phyloP scores from a whole-genome alignment of 2,888 invertebrate genomes.

The Agonopterix heracliana region DNA sequence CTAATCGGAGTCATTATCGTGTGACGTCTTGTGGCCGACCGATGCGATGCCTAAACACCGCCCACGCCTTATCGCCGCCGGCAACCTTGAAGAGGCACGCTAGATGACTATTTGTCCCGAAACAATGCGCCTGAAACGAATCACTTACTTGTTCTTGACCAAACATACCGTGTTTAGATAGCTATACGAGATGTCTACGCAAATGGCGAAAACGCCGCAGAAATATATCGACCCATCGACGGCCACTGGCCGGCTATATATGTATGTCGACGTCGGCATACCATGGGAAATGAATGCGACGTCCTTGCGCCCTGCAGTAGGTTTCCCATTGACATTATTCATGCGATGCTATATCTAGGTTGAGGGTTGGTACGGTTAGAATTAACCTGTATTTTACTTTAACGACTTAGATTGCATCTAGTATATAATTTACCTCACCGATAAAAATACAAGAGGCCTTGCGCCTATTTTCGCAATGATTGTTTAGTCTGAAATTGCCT shows the following conservation, averaged over 20 bases:
- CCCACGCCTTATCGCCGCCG: constrained; percentile 24
- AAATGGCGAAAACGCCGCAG: constrained; percentile 63
- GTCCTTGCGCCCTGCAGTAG: constrained; percentile 43
- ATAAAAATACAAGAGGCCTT: background rate
- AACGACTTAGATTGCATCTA: too few relatives aligned
- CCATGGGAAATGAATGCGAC: constrained; percentile 48
- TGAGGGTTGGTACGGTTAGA: background rate
- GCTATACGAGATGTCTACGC: constrained; percentile 19
- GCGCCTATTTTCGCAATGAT: constrained; percentile 8
- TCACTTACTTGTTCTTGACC: constrained; percentile 13
- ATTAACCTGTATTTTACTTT: background rate
- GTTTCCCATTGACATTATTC: constrained; percentile 29
- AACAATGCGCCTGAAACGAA: constrained; percentile 29
- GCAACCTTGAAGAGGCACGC: constrained; percentile 35
- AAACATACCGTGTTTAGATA: constrained; percentile 6
- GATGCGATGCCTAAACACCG: constrained; percentile 19
- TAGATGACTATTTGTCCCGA: constrained; percentile 17
- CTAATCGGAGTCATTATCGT: constrained; percentile 17
- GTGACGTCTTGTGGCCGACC: constrained; percentile 5
- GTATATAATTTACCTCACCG: too few relatives aligned
- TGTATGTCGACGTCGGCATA: constrained; percentile 12
- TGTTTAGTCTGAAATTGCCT: constrained; percentile 11
- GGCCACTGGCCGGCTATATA: constrained; percentile 39
- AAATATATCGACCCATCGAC: constrained; percentile 68
- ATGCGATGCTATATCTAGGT: constrained; percentile 10